Percentiles rank a stretch among this genome's conserved stretches.
Evolutionary conservation across 2,888 invertebrate genomes (phyloP).

Genomic region (Beris chalybata): DNA sequence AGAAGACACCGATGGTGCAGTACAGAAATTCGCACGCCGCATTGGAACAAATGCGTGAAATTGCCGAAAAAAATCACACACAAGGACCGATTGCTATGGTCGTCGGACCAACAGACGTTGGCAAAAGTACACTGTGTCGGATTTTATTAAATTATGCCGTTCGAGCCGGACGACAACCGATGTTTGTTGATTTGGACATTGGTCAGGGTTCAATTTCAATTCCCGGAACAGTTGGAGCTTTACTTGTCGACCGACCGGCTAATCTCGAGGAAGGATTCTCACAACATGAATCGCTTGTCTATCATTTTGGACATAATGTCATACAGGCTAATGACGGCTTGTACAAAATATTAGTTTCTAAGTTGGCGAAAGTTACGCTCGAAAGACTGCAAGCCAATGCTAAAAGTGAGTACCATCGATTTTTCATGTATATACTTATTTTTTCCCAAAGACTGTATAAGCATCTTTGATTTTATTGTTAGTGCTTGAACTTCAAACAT

Average conservation of each 20-base stretch:
- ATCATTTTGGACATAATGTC: conserved; percentile 87
- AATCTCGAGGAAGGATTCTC: conserved; percentile 95
- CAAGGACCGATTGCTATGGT: conserved; percentile 86
- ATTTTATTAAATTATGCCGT: conserved; percentile 95
- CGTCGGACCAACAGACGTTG: conserved; percentile 94
- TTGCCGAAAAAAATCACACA: conserved; percentile 73
- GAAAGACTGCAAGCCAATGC: conserved; percentile 84
- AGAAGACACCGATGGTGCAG: conserved; percentile 94
- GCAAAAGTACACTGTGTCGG: conserved; percentile 88
- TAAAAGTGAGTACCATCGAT: conserved; percentile 63
- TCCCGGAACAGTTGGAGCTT: conserved; percentile 88
- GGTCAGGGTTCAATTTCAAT: conserved; percentile 92
- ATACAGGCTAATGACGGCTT: conserved; percentile 78
- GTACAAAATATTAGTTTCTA: conserved; percentile 79
- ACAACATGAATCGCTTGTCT: conserved; percentile 88
- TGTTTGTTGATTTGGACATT: conserved; percentile 93
- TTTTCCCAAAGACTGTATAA: no score
- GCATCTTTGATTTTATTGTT: no score
- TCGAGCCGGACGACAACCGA: conserved; percentile 81
- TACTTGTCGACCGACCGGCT: conserved; percentile 89
- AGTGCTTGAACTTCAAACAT: conserved; percentile 29
- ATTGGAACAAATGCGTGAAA: conserved; percentile 83
- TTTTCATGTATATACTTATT: no score
- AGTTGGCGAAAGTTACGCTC: conserved; percentile 82
- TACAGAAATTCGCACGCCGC: conserved; percentile 96